Evolutionary conservation across 2,113 vertebrate genomes (phyloP).

Genomic region (Lonchura striata): DNA sequence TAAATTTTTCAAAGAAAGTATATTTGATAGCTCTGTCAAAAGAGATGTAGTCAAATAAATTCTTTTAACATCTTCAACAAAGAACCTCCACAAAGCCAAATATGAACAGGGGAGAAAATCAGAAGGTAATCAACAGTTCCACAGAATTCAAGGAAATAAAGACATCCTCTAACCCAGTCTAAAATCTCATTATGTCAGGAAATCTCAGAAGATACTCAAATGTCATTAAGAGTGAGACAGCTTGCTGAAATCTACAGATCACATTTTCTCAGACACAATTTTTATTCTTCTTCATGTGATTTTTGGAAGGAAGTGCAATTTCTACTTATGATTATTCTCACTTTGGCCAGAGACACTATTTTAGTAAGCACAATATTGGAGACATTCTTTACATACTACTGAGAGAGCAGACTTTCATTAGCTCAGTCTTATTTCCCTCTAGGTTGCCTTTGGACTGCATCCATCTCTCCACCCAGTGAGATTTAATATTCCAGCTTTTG

Average conservation of each 20-base stretch:
- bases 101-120: neutral
- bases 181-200: neutral
- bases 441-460: neutral
- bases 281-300: neutral
- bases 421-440: slow-evolving; percentile 44
- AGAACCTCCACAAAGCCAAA: neutral
- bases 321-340: neutral
- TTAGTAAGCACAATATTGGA: slow-evolving; percentile 10
- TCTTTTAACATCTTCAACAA: neutral
- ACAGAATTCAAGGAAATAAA: slow-evolving; percentile 2
- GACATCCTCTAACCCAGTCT: neutral
- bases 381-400: slow-evolving; percentile 47
- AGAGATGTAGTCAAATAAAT: neutral
- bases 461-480: neutral
- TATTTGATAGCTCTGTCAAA: neutral
- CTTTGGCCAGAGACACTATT: slow-evolving; percentile 5
- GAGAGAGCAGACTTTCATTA: slow-evolving; percentile 50
- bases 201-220: slow-evolving; percentile 6
- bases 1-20: neutral
- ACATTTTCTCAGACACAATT: neutral
- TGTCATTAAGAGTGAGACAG: neutral
- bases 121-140: neutral
- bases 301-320: slow-evolving; percentile 12
- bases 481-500: slow-evolving; percentile 43
- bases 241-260: neutral